A percentile compares a stretch with the other conserved stretches of the same genome.
Conservation (phyloP, 30 jellyfish, hydroid and myxozoan species). For the Aurelia sp. region DNA sequence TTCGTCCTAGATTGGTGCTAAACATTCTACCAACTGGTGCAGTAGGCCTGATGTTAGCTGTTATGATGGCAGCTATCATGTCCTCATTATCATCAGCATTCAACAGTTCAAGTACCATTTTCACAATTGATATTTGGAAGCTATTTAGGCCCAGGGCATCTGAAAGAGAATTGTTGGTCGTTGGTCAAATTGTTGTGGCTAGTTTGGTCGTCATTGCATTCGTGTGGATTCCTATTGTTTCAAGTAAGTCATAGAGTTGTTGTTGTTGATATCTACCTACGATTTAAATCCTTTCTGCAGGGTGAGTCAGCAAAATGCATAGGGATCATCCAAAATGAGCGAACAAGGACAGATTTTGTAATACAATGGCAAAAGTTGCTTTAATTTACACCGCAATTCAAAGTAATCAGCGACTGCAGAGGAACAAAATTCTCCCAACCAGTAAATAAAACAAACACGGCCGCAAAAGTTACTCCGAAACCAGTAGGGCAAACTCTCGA, state of each 20-base stretch:
- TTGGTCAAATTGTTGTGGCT: constrained; percentile 88
- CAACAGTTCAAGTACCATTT: constrained; percentile 92
- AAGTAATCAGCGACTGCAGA: too few relatives aligned
- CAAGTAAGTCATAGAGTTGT: constrained; percentile 78
- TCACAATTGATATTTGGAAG: constrained; percentile 91
- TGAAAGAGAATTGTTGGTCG: constrained; percentile 77
- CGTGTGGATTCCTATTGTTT: constrained; percentile 89
- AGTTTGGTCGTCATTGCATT: constrained; percentile 74
- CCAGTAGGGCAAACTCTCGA: too few relatives aligned
- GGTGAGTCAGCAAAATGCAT: too few relatives aligned
- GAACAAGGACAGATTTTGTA: too few relatives aligned
- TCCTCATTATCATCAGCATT: constrained; percentile 90
- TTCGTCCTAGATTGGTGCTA: constrained; percentile 70
- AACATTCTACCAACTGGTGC: constrained; percentile 84
- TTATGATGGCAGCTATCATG: constrained; percentile 97
- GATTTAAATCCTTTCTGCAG: too few relatives aligned
- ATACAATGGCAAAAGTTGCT: too few relatives aligned
- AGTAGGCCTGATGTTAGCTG: constrained; percentile 94
- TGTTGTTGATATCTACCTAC: too few relatives aligned
- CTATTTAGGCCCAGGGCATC: constrained; percentile 81
- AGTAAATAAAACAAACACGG: too few relatives aligned
- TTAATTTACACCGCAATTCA: too few relatives aligned
- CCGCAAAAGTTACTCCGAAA: too few relatives aligned
- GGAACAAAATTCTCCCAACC: too few relatives aligned
- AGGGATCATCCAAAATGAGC: too few relatives aligned